Evolutionary conservation across 2,888 invertebrate genomes (phyloP), one percentile per base, ranked within the genome.

Genomic region (Blastobasis lacticolella): DNA sequence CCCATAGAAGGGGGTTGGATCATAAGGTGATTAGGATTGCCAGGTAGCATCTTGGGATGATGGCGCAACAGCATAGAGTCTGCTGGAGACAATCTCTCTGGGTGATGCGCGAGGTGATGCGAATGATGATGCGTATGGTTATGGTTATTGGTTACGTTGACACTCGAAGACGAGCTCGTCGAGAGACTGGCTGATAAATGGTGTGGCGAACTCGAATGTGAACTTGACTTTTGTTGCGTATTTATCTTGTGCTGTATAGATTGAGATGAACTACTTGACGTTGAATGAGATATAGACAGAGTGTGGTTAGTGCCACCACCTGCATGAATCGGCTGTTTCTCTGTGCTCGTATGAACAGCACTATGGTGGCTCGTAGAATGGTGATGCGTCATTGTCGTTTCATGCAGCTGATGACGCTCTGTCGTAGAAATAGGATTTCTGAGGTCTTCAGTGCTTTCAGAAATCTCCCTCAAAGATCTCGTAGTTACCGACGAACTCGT

Each of bases 401-500:
- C 92, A 63, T 91, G 91, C 49, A 91, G 85, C 64, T 90, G 90
- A 72, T 92, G 91, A 54, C 91, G 80, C 63, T 92, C 91, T 37
- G 88, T 81, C 5, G 88, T 81, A 9, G 88, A 69, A 58, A 82
- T 89, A 23, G 81, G 80, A 69, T 88, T 73, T 68, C 89, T 75
- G 38, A 83, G 80, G 61, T 89, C 88, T 54, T 89, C 88, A 10
- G 77, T 66, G 55, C 85, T 87, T 66, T 90, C 90, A 23, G 90
- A 86, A 57, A 90, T 90, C 71, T 91, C 93, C 64, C 93, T 85
- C 44, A 90, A 67, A 44, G 90, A 90, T 62, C 94, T 89, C 6
- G 93, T 92, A 10, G 93, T 93, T n/a, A 93, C 90, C 10, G 92
- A 92, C 55, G 91, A 92, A 62, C 92, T 92, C 9, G 92, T 92